phyloP scores from a whole-genome alignment of 2,797 vertebrate genomes.

The Periparus ater region DNA sequence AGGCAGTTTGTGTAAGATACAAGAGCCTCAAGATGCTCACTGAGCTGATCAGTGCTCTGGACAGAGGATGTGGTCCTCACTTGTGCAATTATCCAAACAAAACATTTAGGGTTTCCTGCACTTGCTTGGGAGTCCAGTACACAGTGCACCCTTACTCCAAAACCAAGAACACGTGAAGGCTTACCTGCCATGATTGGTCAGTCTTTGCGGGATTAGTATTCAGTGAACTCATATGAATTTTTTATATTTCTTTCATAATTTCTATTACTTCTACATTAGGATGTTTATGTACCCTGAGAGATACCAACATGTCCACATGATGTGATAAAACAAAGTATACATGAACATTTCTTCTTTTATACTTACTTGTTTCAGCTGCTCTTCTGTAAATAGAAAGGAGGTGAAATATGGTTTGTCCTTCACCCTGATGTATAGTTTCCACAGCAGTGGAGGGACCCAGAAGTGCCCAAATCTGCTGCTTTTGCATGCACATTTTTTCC shows the following conservation, averaged over 20 bases:
- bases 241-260: not conserved
- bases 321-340: not conserved
- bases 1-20: not conserved
- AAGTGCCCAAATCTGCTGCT: not conserved
- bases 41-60: not conserved
- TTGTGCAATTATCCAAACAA: accelerated
- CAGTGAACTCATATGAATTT: not conserved
- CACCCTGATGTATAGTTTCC: not conserved
- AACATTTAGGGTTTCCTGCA: not conserved
- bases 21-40: not conserved
- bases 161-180: not conserved
- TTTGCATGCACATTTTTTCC: not conserved
- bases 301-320: not conserved
- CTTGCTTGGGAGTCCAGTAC: not conserved
- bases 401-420: not conserved
- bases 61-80: not conserved
- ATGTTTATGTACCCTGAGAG: not conserved
- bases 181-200: not conserved
- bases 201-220: not conserved
- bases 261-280: not conserved
- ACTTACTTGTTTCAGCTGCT: not conserved
- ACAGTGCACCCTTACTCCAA: accelerated
- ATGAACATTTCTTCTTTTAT: not conserved
- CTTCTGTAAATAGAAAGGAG: not conserved
- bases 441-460: not conserved